Conservation (phyloP, 2,113 vertebrate genomes). For the Hemicordylus capensis region DNA sequence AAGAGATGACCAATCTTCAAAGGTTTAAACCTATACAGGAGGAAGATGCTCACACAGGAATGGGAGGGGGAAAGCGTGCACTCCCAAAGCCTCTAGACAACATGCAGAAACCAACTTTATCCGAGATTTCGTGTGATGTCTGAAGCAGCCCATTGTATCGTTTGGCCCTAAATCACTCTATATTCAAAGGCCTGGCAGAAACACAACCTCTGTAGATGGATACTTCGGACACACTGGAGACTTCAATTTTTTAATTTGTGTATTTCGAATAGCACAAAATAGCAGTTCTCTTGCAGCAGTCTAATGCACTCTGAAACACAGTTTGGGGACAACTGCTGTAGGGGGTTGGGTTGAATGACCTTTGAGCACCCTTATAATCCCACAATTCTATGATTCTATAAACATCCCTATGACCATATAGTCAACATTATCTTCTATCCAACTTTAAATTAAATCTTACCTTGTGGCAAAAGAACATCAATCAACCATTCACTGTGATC, state of each 20-base stretch:
- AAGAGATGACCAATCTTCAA: too few species aligned
- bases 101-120: too few species aligned
- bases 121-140: too few species aligned
- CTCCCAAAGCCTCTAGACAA: too few species aligned
- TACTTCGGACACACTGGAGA: background rate
- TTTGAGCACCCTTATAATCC: background rate
- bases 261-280: background rate
- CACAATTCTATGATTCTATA: slow-evolving; percentile 30
- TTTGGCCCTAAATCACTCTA: too few species aligned
- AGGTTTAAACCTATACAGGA: too few species aligned
- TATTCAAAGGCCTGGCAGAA: too few species aligned
- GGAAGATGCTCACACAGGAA: too few species aligned
- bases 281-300: background rate
- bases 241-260: background rate
- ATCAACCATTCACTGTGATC: slow-evolving; percentile 97
- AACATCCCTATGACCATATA: slow-evolving; percentile 36
- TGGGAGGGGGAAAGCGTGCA: too few species aligned
- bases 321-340: background rate
- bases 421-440: slow-evolving; percentile 49
- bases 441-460: slow-evolving; percentile 79
- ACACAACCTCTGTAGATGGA: background rate
- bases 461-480: slow-evolving; percentile 98
- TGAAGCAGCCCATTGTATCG: too few species aligned
- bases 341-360: background rate
- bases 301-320: background rate